Evolutionary conservation across 2,113 vertebrate genomes (phyloP).

Genomic region (Danionella cerebrum): DNA sequence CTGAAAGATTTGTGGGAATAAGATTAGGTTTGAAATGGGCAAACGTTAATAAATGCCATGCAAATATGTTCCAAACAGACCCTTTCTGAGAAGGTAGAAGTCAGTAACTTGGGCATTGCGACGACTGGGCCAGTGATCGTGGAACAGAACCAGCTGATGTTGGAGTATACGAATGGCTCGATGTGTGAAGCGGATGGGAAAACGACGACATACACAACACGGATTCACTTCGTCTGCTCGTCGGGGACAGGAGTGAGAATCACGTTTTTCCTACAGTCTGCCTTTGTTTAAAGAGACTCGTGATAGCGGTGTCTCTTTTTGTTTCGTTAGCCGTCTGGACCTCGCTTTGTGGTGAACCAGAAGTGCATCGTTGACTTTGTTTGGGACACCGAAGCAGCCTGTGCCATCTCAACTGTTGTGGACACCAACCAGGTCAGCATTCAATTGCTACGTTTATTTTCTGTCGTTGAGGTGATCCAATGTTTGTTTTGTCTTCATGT

Average conservation of each 20-base stretch:
- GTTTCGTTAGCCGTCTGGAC: conserved; percentile 66
- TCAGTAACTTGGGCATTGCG: conserved; percentile 82
- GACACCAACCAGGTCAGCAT: conserved; percentile 64
- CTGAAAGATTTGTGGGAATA: too few species aligned
- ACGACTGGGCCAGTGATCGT: conserved; percentile 70
- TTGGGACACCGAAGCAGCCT: conserved; percentile 90
- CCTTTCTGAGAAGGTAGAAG: conserved; percentile 64
- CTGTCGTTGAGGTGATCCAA: neutral
- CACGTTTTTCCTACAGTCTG: neutral
- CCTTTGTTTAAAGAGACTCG: too few species aligned
- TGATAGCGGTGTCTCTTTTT: neutral
- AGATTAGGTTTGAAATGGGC: too few species aligned
- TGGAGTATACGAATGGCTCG: conserved; percentile 81
- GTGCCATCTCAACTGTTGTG: conserved; percentile 68
- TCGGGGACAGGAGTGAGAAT: conserved; percentile 68
- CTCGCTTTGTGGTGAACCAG: conserved; percentile 70
- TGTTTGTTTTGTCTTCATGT: neutral
- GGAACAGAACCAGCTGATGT: conserved; percentile 64
- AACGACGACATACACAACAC: conserved; percentile 66
- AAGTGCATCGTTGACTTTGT: conserved; percentile 81
- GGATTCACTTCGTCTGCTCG: conserved; percentile 80
- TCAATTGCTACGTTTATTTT: too few species aligned
- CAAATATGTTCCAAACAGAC: conserved; percentile 38
- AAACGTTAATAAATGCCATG: too few species aligned
- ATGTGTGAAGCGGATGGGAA: conserved; percentile 64